Base-by-base conservation (phyloP, 2,888 invertebrate genomes). In the Lasioglossum marginatum region DNA sequence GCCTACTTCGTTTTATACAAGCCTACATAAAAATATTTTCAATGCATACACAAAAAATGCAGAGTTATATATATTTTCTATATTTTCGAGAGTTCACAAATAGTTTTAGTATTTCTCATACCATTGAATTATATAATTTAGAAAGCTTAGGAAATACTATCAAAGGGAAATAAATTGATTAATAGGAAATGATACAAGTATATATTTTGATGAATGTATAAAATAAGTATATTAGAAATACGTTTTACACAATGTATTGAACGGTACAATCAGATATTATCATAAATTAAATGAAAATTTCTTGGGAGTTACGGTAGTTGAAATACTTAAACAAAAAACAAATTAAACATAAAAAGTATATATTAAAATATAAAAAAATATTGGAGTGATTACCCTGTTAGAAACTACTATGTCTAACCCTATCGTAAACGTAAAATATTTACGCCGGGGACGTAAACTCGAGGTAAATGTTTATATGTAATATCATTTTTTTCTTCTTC, bases 361-460 rank as follows among this genome's bases (percentile, higher is more conserved):
- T 63, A 68, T 37, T 68, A 68, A 37, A 68, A 19, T 34, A 77
- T 75, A 73, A 73, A 83, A n/a, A 48, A 79, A 79, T 74, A 79
- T 74, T 37, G 34, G 34, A 85, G 84, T 34, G 14, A 81, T 87
- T 89, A 89, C 89, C 89, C 87, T 89, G 83, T 84, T 87, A 63
- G 34, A 73, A 89, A 77, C 75, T 81, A 68, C 68, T 83, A 89
- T 71, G 74, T 66, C 73, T 77, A 73, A 52, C 60, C 68, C 79
- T 77, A 77, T 75, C 76, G 75, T 81, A 86, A 80, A 83, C 77
- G 71, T 80, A 80, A 85, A 83, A 52, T 16, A 85, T 83, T 78
- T 79, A 79, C 57, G 81, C 19, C 72, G 68, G 57, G 86, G 84
- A 88, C n/a, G 85, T 82, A 85, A 86, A 87, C 76, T 71, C 71